Evolutionary conservation across 1,140 invertebrate species (phyloP).

Genomic region (Heliconius nattereri): DNA sequence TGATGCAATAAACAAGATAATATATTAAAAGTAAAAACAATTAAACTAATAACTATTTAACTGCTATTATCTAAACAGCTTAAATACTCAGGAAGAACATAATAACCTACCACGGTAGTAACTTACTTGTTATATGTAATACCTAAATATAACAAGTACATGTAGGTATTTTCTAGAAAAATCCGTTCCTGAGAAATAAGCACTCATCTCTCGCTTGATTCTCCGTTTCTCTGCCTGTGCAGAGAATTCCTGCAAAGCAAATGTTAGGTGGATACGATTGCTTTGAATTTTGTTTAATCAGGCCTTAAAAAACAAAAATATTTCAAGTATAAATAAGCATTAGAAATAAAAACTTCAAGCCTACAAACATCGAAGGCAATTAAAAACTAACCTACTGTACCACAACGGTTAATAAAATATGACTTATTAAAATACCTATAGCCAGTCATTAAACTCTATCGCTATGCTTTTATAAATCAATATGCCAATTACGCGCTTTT

Average conservation of each 20-base stretch:
- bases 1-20: neutral
- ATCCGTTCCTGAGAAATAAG: neutral
- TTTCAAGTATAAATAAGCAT: too few relatives aligned
- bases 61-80: neutral
- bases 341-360: too few relatives aligned
- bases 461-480: conserved; percentile 24
- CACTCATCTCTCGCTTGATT: too few relatives aligned
- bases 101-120: too few relatives aligned
- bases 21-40: neutral
- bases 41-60: neutral
- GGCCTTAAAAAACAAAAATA: too few relatives aligned
- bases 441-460: conserved; percentile 18
- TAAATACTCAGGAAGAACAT: neutral
- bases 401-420: neutral
- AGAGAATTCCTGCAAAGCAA: too few relatives aligned
- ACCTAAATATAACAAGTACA: neutral
- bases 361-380: too few relatives aligned
- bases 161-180: neutral
- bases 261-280: too few relatives aligned
- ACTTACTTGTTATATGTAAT: too few relatives aligned
- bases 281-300: too few relatives aligned
- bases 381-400: too few relatives aligned
- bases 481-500: conserved; percentile 19
- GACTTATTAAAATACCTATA: neutral
- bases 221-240: too few relatives aligned